These are phyloP conservation scores for Penaeus indicus DNA, from an alignment of 1,140 invertebrate species.

Conservation along the genomic window DNA sequence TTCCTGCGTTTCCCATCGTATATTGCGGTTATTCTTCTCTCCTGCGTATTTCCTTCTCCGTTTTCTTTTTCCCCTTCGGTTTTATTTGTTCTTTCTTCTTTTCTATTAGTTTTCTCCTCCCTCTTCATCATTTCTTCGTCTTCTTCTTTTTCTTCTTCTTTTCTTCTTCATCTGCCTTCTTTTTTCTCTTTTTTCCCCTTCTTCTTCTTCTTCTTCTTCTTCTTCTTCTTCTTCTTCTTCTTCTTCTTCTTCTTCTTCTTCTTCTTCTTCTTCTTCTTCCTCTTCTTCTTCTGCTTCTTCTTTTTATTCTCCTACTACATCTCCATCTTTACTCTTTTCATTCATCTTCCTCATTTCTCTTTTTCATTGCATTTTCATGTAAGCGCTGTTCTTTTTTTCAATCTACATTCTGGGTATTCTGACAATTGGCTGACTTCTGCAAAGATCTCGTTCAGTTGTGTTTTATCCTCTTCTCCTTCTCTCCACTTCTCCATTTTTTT, in stretches of 20 bases:
- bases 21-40: neutral
- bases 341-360: too few species aligned
- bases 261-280: neutral
- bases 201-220: neutral
- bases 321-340: too few species aligned
- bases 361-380: too few species aligned
- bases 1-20: neutral
- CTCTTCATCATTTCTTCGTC: neutral
- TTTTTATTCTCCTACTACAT: too few species aligned
- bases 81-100: neutral
- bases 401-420: too few species aligned
- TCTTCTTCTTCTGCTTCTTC: neutral
- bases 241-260: neutral
- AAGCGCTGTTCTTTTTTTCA: too few species aligned
- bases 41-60: neutral
- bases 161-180: neutral
- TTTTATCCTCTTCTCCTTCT: neutral
- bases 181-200: neutral
- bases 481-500: neutral
- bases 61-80: neutral
- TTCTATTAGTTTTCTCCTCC: neutral
- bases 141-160: neutral
- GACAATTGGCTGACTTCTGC: too few species aligned
- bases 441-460: too few species aligned
- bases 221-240: neutral